Evolutionary conservation across 2,797 vertebrate species (phyloP).

Genomic region (Falco naumanni): DNA sequence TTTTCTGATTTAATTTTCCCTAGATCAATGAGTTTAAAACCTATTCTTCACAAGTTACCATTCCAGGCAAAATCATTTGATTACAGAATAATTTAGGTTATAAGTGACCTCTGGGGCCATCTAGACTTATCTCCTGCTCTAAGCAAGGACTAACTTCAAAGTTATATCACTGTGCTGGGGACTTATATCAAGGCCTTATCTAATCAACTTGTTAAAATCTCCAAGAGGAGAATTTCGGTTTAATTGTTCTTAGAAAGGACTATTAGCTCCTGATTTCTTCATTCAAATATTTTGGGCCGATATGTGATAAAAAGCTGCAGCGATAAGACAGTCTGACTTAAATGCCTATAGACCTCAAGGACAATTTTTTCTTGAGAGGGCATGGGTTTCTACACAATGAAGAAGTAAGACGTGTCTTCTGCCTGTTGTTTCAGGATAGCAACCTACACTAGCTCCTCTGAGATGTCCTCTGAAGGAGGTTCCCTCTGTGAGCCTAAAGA

Average conservation of each 20-base stretch:
- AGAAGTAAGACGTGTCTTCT: not conserved
- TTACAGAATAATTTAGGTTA: not conserved
- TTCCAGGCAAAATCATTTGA: not conserved
- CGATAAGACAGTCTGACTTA: not conserved
- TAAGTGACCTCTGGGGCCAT: not conserved
- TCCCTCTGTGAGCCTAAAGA: not conserved
- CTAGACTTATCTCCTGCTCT: not conserved
- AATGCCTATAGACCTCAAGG: not conserved
- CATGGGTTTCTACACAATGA: not conserved
- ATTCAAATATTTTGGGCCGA: not conserved
- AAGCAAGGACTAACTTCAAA: not conserved
- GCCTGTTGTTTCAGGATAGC: not conserved
- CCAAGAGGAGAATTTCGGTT: not conserved
- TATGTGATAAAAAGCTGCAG: not conserved
- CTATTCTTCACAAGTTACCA: not conserved
- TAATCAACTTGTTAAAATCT: not conserved
- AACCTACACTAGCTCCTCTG: not conserved
- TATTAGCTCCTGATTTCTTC: not conserved
- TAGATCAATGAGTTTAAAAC: not conserved
- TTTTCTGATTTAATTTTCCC: not conserved
- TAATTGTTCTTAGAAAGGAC: not conserved
- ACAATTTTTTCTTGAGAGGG: not conserved
- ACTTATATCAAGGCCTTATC: not conserved
- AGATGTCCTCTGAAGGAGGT: not conserved
- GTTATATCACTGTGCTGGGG: not conserved